A percentile compares a stretch with the other conserved stretches of the same genome.
Conservation (phyloP, 2,888 invertebrate species). For the Melanotus villosus region DNA sequence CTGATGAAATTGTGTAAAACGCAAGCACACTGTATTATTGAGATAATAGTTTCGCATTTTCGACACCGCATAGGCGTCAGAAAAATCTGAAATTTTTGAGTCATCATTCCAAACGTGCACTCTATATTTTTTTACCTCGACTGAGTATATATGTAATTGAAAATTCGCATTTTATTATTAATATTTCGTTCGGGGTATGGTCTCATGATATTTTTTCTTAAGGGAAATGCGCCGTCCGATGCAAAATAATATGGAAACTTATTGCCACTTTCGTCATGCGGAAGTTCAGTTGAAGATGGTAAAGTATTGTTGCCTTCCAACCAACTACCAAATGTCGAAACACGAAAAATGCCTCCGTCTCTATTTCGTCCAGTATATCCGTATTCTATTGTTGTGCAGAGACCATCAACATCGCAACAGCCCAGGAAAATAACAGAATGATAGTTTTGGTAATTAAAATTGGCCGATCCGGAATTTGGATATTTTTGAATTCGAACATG, state of each 20-base stretch:
- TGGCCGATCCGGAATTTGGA: constrained; percentile 20
- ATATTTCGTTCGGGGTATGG: background rate
- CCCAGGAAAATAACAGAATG: constrained; percentile 29
- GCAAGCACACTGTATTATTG: no score
- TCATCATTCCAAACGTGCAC: constrained; percentile 19
- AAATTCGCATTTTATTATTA: background rate
- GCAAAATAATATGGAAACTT: constrained; percentile 24
- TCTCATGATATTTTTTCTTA: background rate
- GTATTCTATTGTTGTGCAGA: constrained; percentile 49
- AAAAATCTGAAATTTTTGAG: constrained; percentile 1
- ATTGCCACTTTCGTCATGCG: background rate
- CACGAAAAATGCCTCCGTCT: constrained; percentile 50
- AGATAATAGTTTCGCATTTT: no score
- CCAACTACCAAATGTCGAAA: constrained; percentile 25
- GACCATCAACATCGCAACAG: constrained; percentile 30
- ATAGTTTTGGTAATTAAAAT: constrained; percentile 30
- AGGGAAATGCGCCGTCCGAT: constrained; percentile 10
- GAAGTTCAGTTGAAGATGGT: background rate
- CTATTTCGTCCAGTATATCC: constrained; percentile 51
- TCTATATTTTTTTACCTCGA: constrained; percentile 8
- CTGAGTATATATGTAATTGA: background rate
- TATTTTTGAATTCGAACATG: constrained; percentile 38
- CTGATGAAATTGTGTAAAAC: no score
- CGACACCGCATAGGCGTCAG: background rate
- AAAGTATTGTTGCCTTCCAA: background rate